phyloP scores from a whole-genome alignment of 1,140 invertebrate species.

The Atta cephalotes region DNA sequence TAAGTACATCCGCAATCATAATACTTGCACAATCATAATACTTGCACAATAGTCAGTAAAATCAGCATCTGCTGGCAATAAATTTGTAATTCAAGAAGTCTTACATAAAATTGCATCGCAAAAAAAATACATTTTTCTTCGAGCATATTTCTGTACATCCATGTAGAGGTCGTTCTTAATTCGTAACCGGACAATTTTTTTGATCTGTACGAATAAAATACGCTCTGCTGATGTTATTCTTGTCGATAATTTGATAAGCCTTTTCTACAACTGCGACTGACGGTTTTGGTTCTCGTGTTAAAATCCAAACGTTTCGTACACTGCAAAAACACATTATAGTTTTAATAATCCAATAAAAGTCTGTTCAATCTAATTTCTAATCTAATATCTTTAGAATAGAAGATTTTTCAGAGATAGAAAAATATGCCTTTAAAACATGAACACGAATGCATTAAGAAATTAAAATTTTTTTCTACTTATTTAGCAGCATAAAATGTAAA shows the following conservation, averaged over 20 bases:
- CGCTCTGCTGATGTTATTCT: conserved; percentile 87
- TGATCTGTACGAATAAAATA: conserved; percentile 89
- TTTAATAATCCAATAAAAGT: background rate
- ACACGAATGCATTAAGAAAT: background rate
- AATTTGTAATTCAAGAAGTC: conserved; percentile 2
- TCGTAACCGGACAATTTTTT: conserved; percentile 86
- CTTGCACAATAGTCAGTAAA: conserved; percentile 8
- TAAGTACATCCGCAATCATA: background rate
- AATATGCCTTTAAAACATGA: background rate
- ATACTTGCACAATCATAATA: background rate
- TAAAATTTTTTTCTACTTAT: background rate
- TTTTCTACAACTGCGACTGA: conserved; percentile 87
- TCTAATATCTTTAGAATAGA: background rate
- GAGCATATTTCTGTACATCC: background rate
- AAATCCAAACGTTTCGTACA: conserved; percentile 89
- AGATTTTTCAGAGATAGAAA: background rate
- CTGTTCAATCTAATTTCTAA: background rate
- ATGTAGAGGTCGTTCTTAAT: conserved; percentile 48
- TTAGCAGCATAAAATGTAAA: background rate
- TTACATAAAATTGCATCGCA: background rate
- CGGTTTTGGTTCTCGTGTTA: conserved; percentile 88
- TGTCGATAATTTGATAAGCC: conserved; percentile 88
- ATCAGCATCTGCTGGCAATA: background rate
- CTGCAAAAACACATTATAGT: conserved; percentile 80
- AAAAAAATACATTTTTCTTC: background rate